Evolutionary conservation across 2,888 invertebrate species (phyloP).

Genomic region (Oasisia sp.): DNA sequence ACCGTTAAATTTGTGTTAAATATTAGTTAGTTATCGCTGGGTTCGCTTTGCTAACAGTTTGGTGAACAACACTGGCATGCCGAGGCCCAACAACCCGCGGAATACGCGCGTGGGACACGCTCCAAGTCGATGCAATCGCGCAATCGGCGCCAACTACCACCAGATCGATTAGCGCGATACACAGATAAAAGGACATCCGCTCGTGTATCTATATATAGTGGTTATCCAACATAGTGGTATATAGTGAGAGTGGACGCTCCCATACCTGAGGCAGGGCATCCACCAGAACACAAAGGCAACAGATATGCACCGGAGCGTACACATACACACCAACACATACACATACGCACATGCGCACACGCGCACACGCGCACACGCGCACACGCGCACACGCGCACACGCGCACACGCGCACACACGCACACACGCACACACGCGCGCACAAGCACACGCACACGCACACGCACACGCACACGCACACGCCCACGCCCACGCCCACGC

Average conservation of each 20-base stretch:
- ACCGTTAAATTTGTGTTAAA: too few relatives aligned
- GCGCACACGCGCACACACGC: too few relatives aligned
- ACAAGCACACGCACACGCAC: neutral
- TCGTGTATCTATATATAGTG: too few relatives aligned
- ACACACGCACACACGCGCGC: neutral
- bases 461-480: neutral
- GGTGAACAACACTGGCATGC: neutral
- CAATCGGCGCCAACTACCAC: slow-evolving; percentile 9
- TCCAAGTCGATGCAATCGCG: neutral
- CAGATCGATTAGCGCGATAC: neutral
- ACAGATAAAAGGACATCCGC: neutral
- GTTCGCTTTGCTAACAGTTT: neutral
- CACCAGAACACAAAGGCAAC: too few relatives aligned
- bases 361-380: neutral
- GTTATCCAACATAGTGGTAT: too few relatives aligned
- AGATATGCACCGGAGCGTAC: too few relatives aligned
- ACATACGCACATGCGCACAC: neutral
- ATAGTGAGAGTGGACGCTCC: too few relatives aligned
- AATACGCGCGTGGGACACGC: neutral
- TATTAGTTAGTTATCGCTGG: neutral
- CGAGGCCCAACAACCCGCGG: neutral
- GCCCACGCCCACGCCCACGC: too few relatives aligned
- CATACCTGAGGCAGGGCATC: too few relatives aligned
- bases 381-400: too few relatives aligned
- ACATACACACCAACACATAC: neutral